phyloP scores from a whole-genome alignment of 2,113 vertebrate species.

The Eurypyga helias region DNA sequence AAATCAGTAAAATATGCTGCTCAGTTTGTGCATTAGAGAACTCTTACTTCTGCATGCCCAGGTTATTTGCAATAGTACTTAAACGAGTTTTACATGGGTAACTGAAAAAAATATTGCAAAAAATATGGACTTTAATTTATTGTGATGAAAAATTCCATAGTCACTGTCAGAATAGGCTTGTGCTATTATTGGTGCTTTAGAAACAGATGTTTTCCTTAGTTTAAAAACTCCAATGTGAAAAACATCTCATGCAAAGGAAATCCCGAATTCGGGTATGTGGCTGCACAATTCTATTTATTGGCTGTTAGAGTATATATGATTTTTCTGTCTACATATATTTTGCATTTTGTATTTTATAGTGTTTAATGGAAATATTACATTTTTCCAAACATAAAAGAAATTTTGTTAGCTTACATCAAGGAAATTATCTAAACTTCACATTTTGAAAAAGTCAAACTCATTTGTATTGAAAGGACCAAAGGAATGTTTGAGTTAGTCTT shows the following conservation, averaged over 20 bases:
- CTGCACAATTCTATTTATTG: neutral
- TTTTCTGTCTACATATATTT: neutral
- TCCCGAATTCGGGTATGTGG: neutral
- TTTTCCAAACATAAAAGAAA: neutral
- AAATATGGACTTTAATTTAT: neutral
- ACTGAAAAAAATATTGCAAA: neutral
- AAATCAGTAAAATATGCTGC: neutral
- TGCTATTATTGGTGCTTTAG: neutral
- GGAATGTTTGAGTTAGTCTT: neutral
- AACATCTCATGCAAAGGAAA: neutral
- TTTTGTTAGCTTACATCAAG: neutral
- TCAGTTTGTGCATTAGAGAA: neutral
- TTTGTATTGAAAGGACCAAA: neutral
- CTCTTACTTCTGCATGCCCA: neutral
- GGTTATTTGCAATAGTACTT: neutral
- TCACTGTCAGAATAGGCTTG: rapidly evolving
- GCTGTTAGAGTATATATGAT: neutral
- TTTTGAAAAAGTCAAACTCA: neutral
- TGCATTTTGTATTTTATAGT: neutral
- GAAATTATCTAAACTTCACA: neutral
- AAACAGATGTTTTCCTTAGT: neutral
- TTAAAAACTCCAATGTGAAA: neutral
- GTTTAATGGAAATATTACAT: neutral
- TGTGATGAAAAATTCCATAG: neutral
- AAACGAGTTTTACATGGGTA: neutral